These are phyloP conservation scores for Julus scandinavius DNA, from an alignment of 2,888 invertebrate genomes.

Conservation along the genomic window DNA sequence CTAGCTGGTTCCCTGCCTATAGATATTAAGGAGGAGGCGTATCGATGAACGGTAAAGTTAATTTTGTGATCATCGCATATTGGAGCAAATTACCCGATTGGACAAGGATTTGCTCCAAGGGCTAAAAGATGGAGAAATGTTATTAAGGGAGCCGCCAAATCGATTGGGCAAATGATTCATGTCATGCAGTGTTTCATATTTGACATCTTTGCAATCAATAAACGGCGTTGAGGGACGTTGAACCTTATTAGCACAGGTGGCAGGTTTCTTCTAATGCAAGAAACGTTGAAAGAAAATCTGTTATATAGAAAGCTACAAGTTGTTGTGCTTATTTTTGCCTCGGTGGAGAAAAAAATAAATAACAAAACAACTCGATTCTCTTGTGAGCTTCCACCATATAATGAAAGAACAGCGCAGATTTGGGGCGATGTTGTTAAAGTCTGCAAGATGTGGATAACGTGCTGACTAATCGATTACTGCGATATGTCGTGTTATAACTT, in stretches of 20 bases:
- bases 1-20: neutral
- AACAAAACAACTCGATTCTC: neutral
- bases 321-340: neutral
- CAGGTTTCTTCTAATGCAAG: neutral
- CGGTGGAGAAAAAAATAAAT: neutral
- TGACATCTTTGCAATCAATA: neutral
- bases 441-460: neutral
- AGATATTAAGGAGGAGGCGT: neutral
- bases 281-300: neutral
- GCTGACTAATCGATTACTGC: no score
- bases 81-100: constrained; percentile 15
- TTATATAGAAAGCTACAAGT: neutral
- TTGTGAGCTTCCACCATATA: neutral
- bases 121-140: neutral
- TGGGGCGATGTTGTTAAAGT: neutral
- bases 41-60: constrained; percentile 8
- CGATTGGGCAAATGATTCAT: neutral
- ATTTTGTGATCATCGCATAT: constrained; percentile 25
- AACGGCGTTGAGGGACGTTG: neutral
- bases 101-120: neutral
- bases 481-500: no score
- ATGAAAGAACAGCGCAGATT: neutral
- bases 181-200: neutral
- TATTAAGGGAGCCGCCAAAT: neutral
- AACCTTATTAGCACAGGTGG: constrained; percentile 14